phyloP scores from a whole-genome alignment of 2,113 vertebrate genomes.

The Burhinus bistriatus region DNA sequence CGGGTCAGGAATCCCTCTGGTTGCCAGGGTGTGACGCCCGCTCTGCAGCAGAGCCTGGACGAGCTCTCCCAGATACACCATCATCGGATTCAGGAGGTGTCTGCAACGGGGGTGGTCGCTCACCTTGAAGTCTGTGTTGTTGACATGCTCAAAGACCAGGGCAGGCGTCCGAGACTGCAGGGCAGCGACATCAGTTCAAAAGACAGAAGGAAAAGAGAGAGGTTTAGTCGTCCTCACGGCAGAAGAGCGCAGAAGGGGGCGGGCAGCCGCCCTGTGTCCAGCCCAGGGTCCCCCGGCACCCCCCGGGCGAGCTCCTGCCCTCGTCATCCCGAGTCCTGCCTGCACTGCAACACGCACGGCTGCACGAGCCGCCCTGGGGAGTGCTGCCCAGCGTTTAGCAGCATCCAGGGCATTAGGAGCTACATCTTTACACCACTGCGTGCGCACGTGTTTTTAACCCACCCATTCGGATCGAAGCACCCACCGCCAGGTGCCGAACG shows the following conservation, averaged over 20 bases:
- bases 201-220: neutral
- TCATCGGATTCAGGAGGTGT: fast-evolving
- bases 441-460: fast-evolving
- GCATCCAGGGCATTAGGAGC: neutral
- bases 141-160: constrained; percentile 87
- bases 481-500: neutral
- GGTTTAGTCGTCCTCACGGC: neutral
- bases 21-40: neutral
- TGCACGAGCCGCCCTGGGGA: neutral
- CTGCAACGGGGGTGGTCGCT: neutral
- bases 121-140: constrained; percentile 91
- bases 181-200: neutral
- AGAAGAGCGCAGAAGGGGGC: neutral
- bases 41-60: neutral
- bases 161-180: constrained; percentile 85
- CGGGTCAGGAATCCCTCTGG: neutral
- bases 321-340: neutral
- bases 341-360: neutral
- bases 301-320: neutral
- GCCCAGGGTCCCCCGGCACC: neutral
- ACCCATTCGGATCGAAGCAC: neutral
- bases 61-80: neutral
- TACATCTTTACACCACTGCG: fast-evolving
- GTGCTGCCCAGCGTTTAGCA: neutral
- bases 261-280: neutral